Evolutionary conservation across 2,888 invertebrate species (phyloP), one percentile per base, ranked within the genome.

Genomic region (Orchesellides sinensis): DNA sequence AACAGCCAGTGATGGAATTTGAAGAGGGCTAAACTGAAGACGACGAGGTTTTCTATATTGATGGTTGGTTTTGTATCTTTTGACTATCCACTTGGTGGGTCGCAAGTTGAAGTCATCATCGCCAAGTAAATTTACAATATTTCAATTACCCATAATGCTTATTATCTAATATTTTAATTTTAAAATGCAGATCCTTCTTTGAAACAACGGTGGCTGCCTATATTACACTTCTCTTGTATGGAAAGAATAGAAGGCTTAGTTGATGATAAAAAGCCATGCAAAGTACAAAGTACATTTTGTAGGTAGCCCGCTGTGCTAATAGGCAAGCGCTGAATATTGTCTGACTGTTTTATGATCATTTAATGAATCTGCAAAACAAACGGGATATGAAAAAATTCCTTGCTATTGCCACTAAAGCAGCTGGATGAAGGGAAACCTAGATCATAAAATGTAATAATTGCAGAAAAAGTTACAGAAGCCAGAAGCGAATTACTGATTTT

Each of bases 281-380:
- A n/a, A n/a, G n/a, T n/a, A n/a, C n/a, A n/a, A n/a, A n/a, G n/a
- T n/a, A n/a, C n/a, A n/a, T n/a, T n/a, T n/a, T n/a, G 47, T 21
- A 49, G 74, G 74, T 10, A 25, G 66, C 75, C 66, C 12, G 78
- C 78, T 78, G 78, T 61, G 78, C 61, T 68, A 68, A 68, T 69
- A 68, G 61, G 61, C 68, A 69, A 68, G 59, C 59, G 66, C 68
- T 54, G 78, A 78, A 29, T 14, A 49, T 61, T 69, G 54, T 54
- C 68, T 56, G 49, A 56, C 19, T 61, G 32, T 78, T 78, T 68
- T 69, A 69, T 69, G 66, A 75, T 59, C 69, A 45, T 54, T 68
- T 77, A 77, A 77, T 78, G 78, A 78, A 69, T 78, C 69, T 27
- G 68, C 68, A 61, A 69, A 78, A 78, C 68, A 68, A 78, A 78